Evolutionary conservation across 53 echinoderm and acorn worm genomes (phyloP).

Genomic region (Actinopyga echinites): DNA sequence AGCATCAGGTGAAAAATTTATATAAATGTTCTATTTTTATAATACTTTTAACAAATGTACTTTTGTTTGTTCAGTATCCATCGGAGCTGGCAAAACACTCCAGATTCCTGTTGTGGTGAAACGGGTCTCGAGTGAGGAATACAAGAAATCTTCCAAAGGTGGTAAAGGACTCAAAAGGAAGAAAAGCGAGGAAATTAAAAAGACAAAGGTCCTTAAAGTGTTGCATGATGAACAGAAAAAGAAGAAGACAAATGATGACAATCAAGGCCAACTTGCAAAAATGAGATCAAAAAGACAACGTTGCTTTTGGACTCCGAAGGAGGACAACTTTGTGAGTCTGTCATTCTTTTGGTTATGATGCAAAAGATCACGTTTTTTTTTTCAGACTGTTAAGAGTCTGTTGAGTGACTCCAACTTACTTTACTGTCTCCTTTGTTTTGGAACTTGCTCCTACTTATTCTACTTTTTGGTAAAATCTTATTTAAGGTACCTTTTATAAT

Average conservation of each 20-base stretch:
- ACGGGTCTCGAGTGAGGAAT: conserved; percentile 26
- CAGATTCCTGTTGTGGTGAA: conserved; percentile 30
- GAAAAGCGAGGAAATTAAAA: neutral
- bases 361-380: too few species aligned
- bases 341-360: neutral
- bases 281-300: conserved; percentile 5
- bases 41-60: too few species aligned
- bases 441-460: too few species aligned
- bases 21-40: too few species aligned
- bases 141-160: conserved; percentile 57
- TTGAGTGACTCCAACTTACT: too few species aligned
- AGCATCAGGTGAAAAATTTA: too few species aligned
- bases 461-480: too few species aligned
- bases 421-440: too few species aligned
- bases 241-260: neutral
- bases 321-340: conserved; percentile 31
- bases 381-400: too few species aligned
- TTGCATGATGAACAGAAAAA: neutral
- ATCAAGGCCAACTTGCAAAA: neutral
- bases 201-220: neutral
- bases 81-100: conserved; percentile 7
- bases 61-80: too few species aligned
- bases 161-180: conserved; percentile 73
- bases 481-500: too few species aligned
- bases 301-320: neutral